phyloP scores from a whole-genome alignment of 1,140 invertebrate genomes.

The Plutomurus gul region DNA sequence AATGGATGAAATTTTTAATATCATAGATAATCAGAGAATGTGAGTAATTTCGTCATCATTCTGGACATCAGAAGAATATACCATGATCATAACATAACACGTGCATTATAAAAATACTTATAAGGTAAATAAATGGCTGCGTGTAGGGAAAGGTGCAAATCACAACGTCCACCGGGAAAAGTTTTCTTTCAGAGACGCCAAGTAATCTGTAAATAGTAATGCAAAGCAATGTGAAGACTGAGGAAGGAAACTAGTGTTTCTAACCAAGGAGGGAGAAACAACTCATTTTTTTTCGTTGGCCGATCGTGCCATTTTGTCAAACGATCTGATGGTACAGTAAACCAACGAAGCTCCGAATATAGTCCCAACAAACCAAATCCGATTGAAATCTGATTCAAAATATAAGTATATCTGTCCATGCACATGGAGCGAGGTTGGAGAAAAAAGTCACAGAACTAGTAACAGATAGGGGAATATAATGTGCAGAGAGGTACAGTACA shows the following conservation, averaged over 20 bases:
- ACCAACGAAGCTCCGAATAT: not conserved
- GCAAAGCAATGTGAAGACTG: not conserved
- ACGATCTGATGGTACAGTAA: constrained; percentile 24
- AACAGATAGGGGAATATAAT: not conserved
- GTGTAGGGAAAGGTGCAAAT: not conserved
- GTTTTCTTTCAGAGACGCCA: not conserved
- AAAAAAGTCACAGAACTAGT: not conserved
- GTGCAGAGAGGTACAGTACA: too few species aligned
- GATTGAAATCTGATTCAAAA: constrained; percentile 17
- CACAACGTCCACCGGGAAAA: not conserved
- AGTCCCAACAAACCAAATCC: constrained; percentile 11
- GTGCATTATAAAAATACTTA: not conserved
- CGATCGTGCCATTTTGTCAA: constrained; percentile 40
- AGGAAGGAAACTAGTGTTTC: constrained; percentile 17
- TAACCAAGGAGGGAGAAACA: constrained; percentile 36
- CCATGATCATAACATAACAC: not conserved
- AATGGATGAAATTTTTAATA: too few species aligned
- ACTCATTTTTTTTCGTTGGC: constrained; percentile 41
- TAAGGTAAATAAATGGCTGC: not conserved
- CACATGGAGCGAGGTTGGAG: not conserved
- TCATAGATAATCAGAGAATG: too few species aligned
- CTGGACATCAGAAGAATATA: not conserved
- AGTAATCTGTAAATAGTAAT: not conserved
- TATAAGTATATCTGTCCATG: not conserved
- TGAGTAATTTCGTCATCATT: too few species aligned